Evolutionary conservation across 2,113 vertebrate species (phyloP).

Genomic region (Mus spicilegus): DNA sequence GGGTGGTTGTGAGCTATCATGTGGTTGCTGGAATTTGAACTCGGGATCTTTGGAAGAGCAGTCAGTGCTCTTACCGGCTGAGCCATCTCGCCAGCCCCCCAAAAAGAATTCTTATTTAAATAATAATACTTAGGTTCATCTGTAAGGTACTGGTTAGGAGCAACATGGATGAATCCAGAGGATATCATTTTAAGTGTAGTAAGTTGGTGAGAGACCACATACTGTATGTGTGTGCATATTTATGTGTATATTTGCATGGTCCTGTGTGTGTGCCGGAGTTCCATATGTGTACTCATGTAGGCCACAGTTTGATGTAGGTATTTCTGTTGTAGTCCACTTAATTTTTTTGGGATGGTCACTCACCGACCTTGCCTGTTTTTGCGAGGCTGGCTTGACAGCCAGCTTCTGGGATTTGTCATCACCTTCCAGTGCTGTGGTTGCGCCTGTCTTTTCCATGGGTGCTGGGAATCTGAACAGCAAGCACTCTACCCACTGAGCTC

Average conservation of each 20-base stretch:
- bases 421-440: neutral
- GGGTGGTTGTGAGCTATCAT: no score
- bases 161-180: neutral
- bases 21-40: no score
- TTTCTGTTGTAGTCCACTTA: neutral
- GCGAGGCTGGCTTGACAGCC: neutral
- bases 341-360: neutral
- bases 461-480: neutral
- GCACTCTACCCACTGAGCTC: neutral
- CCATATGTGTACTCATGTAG: no score
- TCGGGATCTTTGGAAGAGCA: no score
- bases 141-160: neutral
- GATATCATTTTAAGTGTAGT: neutral
- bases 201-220: neutral
- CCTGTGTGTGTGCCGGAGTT: neutral
- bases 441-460: neutral
- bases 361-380: neutral
- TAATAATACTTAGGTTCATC: neutral
- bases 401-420: neutral
- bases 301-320: no score
- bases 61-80: no score
- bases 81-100: no score
- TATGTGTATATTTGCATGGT: neutral
- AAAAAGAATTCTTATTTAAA: no score
- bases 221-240: neutral